Evolutionary conservation across 2,113 vertebrate species (phyloP).

Genomic region (Etia nguti): DNA sequence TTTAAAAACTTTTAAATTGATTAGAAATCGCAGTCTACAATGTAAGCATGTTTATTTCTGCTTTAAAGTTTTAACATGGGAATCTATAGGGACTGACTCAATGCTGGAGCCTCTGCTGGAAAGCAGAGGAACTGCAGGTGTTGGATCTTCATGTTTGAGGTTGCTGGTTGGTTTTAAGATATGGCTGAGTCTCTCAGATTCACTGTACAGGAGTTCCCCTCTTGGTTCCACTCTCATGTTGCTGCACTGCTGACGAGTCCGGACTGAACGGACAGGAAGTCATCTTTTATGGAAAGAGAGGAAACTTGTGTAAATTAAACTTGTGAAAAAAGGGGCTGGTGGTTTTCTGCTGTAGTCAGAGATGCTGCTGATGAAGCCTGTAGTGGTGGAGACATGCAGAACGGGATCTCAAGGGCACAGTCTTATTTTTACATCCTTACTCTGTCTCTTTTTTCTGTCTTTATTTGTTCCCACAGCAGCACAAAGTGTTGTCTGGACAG

Average conservation of each 20-base stretch:
- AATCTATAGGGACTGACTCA: too few relatives aligned
- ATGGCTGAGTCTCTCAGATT: slow-evolving; percentile 39
- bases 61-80: too few relatives aligned
- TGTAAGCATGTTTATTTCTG: too few relatives aligned
- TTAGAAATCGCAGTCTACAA: too few relatives aligned
- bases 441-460: background rate
- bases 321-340: background rate
- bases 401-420: background rate
- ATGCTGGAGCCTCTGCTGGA: too few relatives aligned
- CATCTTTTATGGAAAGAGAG: slow-evolving; percentile 24
- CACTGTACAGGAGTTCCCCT: slow-evolving; percentile 48
- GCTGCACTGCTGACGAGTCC: slow-evolving; percentile 33
- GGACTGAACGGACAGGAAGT: slow-evolving; percentile 7
- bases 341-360: background rate
- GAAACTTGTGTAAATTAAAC: background rate
- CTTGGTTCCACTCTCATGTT: slow-evolving; percentile 42
- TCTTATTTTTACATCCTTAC: slow-evolving; percentile 17
- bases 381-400: background rate
- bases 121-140: too few relatives aligned
- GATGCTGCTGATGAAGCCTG: background rate
- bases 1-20: too few relatives aligned
- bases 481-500: slow-evolving; percentile 49
- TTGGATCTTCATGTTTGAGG: background rate
- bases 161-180: slow-evolving; percentile 28
- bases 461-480: slow-evolving; percentile 1